Evolutionary conservation across 2,113 vertebrate genomes (phyloP).

Genomic region (Trinectes maculatus): DNA sequence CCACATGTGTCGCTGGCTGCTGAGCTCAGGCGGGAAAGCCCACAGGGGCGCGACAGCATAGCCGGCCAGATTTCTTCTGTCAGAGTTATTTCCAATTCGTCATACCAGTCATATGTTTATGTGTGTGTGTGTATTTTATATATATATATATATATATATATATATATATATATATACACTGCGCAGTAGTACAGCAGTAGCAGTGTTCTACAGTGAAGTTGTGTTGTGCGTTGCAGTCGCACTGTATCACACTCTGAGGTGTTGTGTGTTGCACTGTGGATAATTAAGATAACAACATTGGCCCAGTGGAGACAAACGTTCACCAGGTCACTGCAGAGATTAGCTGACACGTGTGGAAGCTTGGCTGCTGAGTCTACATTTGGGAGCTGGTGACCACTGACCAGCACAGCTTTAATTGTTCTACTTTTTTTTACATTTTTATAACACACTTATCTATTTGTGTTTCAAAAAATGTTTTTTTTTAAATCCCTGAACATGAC

Average conservation of each 20-base stretch:
- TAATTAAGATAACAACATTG: background rate
- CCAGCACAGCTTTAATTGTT: background rate
- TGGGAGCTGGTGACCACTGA: background rate
- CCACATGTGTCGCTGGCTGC: constrained; percentile 48
- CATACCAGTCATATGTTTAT: constrained; percentile 10
- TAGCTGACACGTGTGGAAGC: no score
- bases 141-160: background rate
- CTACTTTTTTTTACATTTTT: no score
- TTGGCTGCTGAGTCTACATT: no score
- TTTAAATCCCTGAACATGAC: no score
- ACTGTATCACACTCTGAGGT: background rate
- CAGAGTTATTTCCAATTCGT: constrained; percentile 31
- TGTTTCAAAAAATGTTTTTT: background rate
- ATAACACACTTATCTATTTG: background rate
- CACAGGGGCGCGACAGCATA: constrained; percentile 9
- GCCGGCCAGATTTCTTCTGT: background rate
- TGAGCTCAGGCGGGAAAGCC: constrained; percentile 74
- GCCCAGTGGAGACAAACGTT: background rate
- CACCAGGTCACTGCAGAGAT: background rate
- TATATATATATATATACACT: no score
- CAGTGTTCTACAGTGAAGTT: no score
- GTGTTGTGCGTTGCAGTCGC: no score
- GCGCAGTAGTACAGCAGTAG: no score
- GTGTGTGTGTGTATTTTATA: no score
- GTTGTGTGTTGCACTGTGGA: no score